Evolutionary conservation across 2,113 vertebrate species (phyloP).

Genomic region (Dendropsophus ebraccatus): DNA sequence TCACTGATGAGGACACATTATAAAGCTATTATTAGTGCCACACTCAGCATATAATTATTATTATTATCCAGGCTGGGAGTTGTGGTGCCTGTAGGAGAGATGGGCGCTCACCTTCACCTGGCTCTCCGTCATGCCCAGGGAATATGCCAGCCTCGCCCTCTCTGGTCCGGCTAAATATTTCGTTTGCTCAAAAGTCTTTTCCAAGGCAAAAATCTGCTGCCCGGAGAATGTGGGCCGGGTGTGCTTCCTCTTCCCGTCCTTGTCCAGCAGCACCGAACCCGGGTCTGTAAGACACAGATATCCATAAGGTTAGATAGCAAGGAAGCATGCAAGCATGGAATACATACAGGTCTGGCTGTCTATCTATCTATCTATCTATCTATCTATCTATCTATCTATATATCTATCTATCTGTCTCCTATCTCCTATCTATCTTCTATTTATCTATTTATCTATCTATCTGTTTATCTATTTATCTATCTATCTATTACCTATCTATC

Average conservation of each 20-base stretch:
- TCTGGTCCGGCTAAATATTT: slow-evolving; percentile 97
- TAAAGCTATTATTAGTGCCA: no score
- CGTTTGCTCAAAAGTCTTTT: slow-evolving; percentile 98
- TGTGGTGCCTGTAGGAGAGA: no score
- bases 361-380: neutral
- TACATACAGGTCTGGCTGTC: no score
- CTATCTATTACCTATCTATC: neutral
- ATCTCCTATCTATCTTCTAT: neutral
- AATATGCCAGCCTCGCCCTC: slow-evolving; percentile 91
- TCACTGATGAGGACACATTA: no score
- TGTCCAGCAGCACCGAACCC: slow-evolving; percentile 91
- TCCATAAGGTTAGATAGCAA: no score
- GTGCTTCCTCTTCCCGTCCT: slow-evolving; percentile 96
- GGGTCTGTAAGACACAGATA: slow-evolving; percentile 79
- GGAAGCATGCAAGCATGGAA: no score
- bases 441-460: neutral
- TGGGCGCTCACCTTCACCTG: slow-evolving; percentile 90
- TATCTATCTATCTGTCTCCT: neutral
- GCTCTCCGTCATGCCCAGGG: slow-evolving; percentile 96
- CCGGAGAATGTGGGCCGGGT: slow-evolving; percentile 96
- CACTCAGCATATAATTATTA: no score
- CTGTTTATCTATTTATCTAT: neutral
- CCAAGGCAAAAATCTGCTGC: slow-evolving; percentile 96
- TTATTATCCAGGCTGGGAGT: no score
- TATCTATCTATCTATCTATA: neutral